phyloP scores from a whole-genome alignment of 2,113 vertebrate species.

The Sterna hirundo region DNA sequence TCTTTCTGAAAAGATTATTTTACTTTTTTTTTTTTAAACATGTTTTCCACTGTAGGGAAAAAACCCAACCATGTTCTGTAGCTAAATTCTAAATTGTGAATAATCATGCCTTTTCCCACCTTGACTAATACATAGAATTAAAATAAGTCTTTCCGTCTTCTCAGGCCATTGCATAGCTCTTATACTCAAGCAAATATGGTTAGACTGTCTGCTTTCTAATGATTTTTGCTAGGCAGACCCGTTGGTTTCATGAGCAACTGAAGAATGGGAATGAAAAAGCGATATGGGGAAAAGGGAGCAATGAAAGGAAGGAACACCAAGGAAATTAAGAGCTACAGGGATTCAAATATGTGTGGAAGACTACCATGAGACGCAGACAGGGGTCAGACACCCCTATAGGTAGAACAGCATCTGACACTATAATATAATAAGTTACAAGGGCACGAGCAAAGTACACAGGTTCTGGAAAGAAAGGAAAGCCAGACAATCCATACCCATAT shows the following conservation, averaged over 20 bases:
- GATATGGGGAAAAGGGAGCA: background rate
- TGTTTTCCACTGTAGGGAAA: accelerated
- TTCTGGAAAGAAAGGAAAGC: background rate
- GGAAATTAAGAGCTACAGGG: background rate
- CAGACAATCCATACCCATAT: background rate
- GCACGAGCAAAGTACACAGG: background rate
- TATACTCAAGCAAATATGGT: background rate
- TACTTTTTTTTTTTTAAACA: background rate
- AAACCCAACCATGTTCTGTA: accelerated
- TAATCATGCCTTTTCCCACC: background rate
- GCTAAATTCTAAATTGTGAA: background rate
- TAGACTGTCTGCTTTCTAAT: background rate
- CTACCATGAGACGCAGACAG: background rate
- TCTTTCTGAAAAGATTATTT: background rate
- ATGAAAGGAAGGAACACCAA: background rate
- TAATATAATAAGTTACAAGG: background rate
- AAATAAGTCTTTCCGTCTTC: background rate
- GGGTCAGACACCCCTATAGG: background rate
- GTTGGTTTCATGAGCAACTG: background rate
- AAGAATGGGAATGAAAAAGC: background rate
- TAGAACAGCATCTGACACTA: background rate
- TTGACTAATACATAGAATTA: background rate
- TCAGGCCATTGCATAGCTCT: background rate
- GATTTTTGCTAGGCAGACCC: background rate
- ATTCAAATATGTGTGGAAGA: background rate